Evolutionary conservation across 1,140 invertebrate genomes (phyloP).

Genomic region (Leptinotarsa undecemlineata): DNA sequence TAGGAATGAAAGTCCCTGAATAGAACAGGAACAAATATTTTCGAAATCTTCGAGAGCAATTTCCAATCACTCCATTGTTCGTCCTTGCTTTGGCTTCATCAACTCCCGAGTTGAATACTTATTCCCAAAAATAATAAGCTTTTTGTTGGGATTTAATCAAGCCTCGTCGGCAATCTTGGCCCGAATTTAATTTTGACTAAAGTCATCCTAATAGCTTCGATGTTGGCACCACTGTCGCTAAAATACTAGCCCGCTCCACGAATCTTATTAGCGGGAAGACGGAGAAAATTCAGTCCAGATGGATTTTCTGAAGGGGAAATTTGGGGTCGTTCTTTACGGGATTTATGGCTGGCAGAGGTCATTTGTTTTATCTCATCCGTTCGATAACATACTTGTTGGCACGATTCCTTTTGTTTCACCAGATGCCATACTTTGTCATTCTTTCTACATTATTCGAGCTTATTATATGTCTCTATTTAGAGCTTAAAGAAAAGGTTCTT

Average conservation of each 20-base stretch:
- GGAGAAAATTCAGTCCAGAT: background rate
- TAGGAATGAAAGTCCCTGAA: too few relatives aligned
- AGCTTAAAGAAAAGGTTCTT: too few relatives aligned
- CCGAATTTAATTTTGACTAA: conserved; percentile 1
- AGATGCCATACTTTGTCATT: too few relatives aligned
- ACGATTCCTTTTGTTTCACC: too few relatives aligned
- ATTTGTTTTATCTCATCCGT: background rate
- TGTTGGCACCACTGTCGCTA: conserved; percentile 2
- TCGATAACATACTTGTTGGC: background rate
- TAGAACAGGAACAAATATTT: background rate
- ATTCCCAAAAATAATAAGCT: background rate
- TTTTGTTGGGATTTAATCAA: conserved; percentile 8
- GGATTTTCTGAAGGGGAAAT: background rate
- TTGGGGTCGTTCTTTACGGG: background rate
- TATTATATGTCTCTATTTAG: too few relatives aligned
- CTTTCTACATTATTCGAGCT: too few relatives aligned
- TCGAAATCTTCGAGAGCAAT: background rate
- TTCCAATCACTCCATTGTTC: background rate
- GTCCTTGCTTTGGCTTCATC: background rate
- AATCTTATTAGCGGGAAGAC: background rate
- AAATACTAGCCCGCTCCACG: background rate
- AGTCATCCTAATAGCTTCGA: background rate
- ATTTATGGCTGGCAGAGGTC: background rate
- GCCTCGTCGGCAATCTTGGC: conserved; percentile 1
- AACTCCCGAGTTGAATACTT: background rate